A percentile compares a stretch with the other conserved stretches of the same genome.
phyloP scores from a whole-genome alignment of 2,113 vertebrate genomes.

The Grallaria varia region DNA sequence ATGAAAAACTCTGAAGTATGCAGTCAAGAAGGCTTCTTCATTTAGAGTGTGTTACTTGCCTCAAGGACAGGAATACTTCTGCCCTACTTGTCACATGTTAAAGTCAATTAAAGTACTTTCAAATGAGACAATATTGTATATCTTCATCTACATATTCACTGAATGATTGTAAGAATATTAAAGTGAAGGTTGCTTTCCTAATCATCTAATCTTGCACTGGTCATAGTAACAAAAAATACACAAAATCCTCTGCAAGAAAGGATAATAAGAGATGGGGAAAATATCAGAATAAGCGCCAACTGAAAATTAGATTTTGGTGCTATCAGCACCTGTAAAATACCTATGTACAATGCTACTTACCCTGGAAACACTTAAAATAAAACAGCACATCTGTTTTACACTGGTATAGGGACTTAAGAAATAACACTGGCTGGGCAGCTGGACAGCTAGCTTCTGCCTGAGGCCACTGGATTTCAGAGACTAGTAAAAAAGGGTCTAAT shows the following conservation, averaged over 20 bases:
- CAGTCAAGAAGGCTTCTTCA: neutral
- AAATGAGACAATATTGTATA: neutral
- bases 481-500: neutral
- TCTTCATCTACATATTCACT: neutral
- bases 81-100: neutral
- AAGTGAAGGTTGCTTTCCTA: neutral
- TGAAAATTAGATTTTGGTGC: neutral
- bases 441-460: neutral
- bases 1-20: neutral
- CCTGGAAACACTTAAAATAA: neutral
- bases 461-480: neutral
- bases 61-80: neutral
- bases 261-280: rapidly evolving
- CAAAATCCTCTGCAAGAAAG: neutral
- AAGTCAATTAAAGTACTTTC: neutral
- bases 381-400: neutral
- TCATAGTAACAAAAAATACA: neutral
- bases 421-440: neutral
- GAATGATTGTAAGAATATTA: neutral
- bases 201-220: neutral
- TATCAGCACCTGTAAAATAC: neutral
- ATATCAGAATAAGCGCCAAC: neutral
- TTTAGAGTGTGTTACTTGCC: neutral
- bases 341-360: neutral
- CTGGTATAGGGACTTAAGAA: neutral